Base-by-base conservation (phyloP, 2,113 vertebrate genomes). In the Periophthalmus modestus region DNA sequence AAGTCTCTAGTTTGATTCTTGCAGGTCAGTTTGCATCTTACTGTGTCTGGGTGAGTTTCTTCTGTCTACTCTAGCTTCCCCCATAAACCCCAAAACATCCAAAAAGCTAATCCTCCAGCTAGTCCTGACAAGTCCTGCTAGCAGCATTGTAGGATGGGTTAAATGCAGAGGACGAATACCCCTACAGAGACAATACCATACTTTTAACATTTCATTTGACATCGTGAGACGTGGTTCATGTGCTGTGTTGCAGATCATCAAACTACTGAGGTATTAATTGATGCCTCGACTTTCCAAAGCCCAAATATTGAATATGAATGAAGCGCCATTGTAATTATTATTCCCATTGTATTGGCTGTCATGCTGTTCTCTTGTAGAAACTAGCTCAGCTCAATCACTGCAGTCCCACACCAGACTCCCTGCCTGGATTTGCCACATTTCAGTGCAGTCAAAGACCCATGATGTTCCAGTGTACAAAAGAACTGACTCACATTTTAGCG, bases 311-410 rank as follows among this genome's bases (percentile, higher is more conserved):
- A 68, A 59, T 10, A 33, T 65, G 67, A 50, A 15, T 14, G 28
- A 61, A 46, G 47, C 54, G 58, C 36, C n/a, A 63, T 39, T 24
- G 59, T 73, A 46, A 69, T 85, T 78, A 81, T 79, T 75, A 77
- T 83, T 77, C 71, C 80, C 73, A n/a, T 10, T 0, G 77, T 48
- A 19, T 72, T 66, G 21, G 67, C 46, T 62, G 55, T 66, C 71
- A 24, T 4, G 24, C 68, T 69, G 66, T 19, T 80, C 33, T 14
- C 24, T 66, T 70, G 66, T 43, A 58, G n/a, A 33, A 58, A 50
- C 72, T 75, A 21, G 81, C 50, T 66, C 69, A 21, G 54, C 66
- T 86, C 78, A 73, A 72, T 83, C 75, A 59, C 39, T 63, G 75
- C 76, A n/a, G n/a, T 52, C 12, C 52, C 66, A 61, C 66, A 55